phyloP scores from a whole-genome alignment of 1,140 invertebrate species.

The Lanistes nyassanus region DNA sequence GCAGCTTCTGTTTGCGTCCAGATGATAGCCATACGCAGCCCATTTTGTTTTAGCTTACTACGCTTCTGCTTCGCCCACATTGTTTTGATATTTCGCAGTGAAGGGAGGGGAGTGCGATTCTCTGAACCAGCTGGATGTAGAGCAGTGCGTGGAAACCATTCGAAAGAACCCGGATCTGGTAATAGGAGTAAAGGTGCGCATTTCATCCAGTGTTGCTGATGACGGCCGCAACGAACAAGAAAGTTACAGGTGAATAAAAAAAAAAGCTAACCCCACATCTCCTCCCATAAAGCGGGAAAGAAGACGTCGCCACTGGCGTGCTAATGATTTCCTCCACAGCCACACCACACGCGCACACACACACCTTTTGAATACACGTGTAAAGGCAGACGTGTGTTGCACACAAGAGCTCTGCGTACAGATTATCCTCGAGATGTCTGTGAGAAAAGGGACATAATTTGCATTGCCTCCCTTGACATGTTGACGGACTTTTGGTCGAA shows the following conservation, averaged over 20 bases:
- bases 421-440: not conserved
- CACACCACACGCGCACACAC: conserved; percentile 16
- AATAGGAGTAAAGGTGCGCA: conserved; percentile 57
- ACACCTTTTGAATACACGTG: conserved; percentile 6
- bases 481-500: too few species aligned
- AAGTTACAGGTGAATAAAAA: conserved; percentile 45
- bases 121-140: conserved; percentile 47
- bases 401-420: too few species aligned
- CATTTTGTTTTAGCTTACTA: too few species aligned
- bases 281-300: not conserved
- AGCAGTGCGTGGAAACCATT: conserved; percentile 44
- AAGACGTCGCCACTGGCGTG: not conserved
- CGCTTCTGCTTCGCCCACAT: too few species aligned
- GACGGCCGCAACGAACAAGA: conserved; percentile 53
- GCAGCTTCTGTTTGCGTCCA: too few species aligned
- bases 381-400: too few species aligned
- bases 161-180: conserved; percentile 48
- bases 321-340: not conserved
- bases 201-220: conserved; percentile 41
- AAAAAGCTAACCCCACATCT: too few species aligned
- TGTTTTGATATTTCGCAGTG: conserved; percentile 25
- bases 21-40: too few species aligned
- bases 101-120: conserved; percentile 58
- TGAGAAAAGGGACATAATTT: conserved; percentile 7
- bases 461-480: not conserved